Percentiles rank a stretch among this genome's conserved stretches.
Conservation (phyloP, 2,888 invertebrate genomes). For the Cryptocephalus moraei region DNA sequence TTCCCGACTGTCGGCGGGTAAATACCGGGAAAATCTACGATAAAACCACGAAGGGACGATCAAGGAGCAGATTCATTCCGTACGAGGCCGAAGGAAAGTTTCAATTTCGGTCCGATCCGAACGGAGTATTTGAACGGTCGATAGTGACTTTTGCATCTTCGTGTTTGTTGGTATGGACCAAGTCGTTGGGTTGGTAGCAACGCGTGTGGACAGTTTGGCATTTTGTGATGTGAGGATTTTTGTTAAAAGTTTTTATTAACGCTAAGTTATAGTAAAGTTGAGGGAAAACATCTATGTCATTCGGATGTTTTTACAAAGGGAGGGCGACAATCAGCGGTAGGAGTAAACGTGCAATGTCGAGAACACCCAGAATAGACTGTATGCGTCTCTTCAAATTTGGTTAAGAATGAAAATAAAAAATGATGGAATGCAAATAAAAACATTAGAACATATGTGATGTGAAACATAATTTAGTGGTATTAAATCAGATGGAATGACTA, state of each 20-base stretch:
- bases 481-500: conserved; percentile 28
- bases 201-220: conserved; percentile 42
- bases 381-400: conserved; percentile 37
- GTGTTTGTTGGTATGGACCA: conserved; percentile 16
- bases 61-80: too few relatives aligned
- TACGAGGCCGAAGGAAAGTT: too few relatives aligned
- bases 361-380: conserved; percentile 27
- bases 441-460: conserved; percentile 41
- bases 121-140: conserved; percentile 16
- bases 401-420: conserved; percentile 41
- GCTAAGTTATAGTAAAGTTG: conserved; percentile 29
- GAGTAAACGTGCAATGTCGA: conserved; percentile 29
- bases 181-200: conserved; percentile 34
- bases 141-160: conserved; percentile 20
- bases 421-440: conserved; percentile 42
- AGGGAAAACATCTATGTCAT: conserved; percentile 30
- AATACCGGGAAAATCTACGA: too few relatives aligned
- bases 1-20: too few relatives aligned
- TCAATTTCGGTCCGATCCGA: too few relatives aligned
- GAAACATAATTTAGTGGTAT: conserved; percentile 35
- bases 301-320: conserved; percentile 23
- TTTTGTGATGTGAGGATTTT: conserved; percentile 41
- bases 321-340: conserved; percentile 26
- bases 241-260: conserved; percentile 39
- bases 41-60: too few relatives aligned